These are phyloP conservation scores for Fabriciana adippe DNA, from an alignment of 2,888 invertebrate species.

Conservation along the genomic window DNA sequence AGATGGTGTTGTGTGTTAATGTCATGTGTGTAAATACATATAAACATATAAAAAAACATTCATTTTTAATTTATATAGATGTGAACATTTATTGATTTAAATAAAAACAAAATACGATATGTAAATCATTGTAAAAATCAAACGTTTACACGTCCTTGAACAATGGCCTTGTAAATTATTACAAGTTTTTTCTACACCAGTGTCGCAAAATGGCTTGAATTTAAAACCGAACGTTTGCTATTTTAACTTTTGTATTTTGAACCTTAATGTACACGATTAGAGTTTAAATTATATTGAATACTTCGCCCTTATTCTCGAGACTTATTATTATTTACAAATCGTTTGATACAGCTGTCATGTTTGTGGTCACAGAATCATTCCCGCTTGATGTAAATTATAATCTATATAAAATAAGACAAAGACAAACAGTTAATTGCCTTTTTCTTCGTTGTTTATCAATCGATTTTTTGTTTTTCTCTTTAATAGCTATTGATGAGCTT, in stretches of 20 bases:
- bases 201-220: conserved; percentile 24
- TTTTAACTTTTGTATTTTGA: background rate
- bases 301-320: background rate
- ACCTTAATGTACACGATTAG: background rate
- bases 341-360: background rate
- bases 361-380: conserved; percentile 7
- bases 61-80: too few relatives aligned
- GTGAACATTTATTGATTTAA: background rate
- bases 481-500: too few relatives aligned
- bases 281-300: background rate
- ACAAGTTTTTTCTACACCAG: conserved; percentile 21
- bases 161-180: conserved; percentile 22
- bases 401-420: background rate
- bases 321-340: conserved; percentile 8
- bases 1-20: too few relatives aligned
- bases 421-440: too few relatives aligned
- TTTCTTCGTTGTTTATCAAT: too few relatives aligned
- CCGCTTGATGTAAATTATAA: conserved; percentile 3
- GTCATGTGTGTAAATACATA: too few relatives aligned
- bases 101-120: background rate
- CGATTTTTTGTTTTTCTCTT: too few relatives aligned
- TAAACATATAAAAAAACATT: too few relatives aligned
- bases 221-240: background rate
- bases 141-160: conserved; percentile 14
- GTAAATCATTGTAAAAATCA: conserved; percentile 7